These are phyloP conservation scores for Ornithorhynchus anatinus DNA, from an alignment of 2,113 vertebrate species.

Conservation along the genomic window DNA sequence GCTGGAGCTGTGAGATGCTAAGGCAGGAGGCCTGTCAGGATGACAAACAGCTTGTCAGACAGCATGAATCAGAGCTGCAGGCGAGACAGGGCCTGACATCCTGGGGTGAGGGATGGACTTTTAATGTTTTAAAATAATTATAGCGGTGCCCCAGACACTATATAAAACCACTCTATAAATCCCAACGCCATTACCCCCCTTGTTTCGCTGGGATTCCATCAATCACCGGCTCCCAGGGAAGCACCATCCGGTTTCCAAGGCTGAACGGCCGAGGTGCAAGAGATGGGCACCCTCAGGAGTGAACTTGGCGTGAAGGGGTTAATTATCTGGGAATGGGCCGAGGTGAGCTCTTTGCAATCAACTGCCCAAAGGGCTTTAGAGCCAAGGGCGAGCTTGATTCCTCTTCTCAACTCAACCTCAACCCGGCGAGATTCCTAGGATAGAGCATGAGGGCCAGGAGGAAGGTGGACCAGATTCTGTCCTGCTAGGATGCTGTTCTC, in stretches of 20 bases:
- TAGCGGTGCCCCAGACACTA: constrained; percentile 13
- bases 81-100: constrained; percentile 13
- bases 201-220: constrained; percentile 43
- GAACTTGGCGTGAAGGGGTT: constrained; percentile 9
- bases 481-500: no score
- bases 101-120: constrained; percentile 23
- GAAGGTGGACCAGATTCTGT: no score
- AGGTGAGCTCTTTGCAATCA: no score
- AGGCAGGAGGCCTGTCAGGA: background rate
- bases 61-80: background rate
- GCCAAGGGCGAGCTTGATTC: background rate
- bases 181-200: constrained; percentile 30
- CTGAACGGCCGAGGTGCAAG: constrained; percentile 7
- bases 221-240: constrained; percentile 34
- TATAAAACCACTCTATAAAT: constrained; percentile 52
- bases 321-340: no score
- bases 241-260: background rate
- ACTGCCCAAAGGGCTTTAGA: constrained; percentile 32
- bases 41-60: constrained; percentile 33
- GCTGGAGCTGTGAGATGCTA: background rate
- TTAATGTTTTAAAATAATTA: constrained; percentile 57
- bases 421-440: no score
- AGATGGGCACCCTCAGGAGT: constrained; percentile 11
- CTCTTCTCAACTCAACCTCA: no score
- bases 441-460: no score